Conservation (phyloP, 2,888 invertebrate genomes). For the Hetaerina titia region DNA sequence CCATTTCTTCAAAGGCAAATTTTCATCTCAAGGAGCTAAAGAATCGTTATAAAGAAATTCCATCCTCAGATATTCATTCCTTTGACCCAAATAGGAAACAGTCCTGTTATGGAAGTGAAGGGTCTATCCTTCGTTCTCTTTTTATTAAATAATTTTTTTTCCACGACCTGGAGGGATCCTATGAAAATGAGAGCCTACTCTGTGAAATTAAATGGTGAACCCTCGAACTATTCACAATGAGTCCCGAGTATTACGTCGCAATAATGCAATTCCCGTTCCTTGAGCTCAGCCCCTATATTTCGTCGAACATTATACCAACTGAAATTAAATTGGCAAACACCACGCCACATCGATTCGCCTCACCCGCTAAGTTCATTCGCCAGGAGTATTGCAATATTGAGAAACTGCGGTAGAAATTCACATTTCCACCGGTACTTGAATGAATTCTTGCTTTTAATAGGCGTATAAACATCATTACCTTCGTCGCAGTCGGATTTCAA, state of each 20-base stretch:
- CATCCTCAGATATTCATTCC: not conserved
- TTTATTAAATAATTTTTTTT: not conserved
- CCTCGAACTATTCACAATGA: not conserved
- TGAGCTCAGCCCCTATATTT: not conserved
- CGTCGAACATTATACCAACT: not conserved
- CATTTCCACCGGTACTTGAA: too few relatives aligned
- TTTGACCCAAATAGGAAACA: not conserved
- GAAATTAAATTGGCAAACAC: too few relatives aligned
- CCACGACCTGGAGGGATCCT: not conserved
- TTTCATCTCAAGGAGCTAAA: slow-evolving; percentile 26
- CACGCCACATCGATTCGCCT: too few relatives aligned
- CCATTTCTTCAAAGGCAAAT: not conserved
- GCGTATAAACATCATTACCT: too few relatives aligned
- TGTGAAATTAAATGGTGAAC: not conserved
- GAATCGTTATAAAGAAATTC: not conserved
- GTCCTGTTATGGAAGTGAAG: not conserved
- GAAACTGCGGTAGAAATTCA: too few relatives aligned
- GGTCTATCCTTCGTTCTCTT: not conserved
- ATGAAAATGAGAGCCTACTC: not conserved
- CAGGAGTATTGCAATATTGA: too few relatives aligned
- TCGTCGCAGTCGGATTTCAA: too few relatives aligned
- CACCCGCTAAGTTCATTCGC: too few relatives aligned
- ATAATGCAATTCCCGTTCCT: not conserved
- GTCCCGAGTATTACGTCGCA: not conserved
- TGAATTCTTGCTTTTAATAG: too few relatives aligned